Conservation (phyloP, 2,888 invertebrate species). For the Gonocerus acuteangulatus region DNA sequence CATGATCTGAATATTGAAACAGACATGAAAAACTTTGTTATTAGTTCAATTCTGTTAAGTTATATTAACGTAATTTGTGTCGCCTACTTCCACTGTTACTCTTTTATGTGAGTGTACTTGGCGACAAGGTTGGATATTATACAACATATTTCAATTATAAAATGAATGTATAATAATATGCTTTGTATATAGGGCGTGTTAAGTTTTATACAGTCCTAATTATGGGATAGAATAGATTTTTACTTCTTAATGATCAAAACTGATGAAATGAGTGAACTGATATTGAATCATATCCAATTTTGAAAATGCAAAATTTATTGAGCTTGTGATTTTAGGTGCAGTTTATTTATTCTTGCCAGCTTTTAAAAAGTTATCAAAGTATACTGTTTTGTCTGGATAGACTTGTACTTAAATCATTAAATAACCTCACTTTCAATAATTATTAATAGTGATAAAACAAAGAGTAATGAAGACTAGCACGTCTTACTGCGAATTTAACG, state of each 20-base stretch:
- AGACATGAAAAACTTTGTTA: constrained; percentile 1
- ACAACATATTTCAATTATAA: constrained; percentile 6
- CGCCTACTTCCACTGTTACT: constrained; percentile 18
- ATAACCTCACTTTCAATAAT: background rate
- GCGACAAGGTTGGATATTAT: background rate
- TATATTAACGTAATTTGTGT: constrained; percentile 20
- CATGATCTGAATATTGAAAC: constrained; percentile 11
- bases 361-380: background rate
- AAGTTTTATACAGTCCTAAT: background rate
- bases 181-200: constrained; percentile 13
- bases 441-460: background rate
- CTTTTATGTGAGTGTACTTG: background rate
- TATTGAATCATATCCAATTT: background rate
- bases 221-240: background rate
- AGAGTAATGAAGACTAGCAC: constrained; percentile 1
- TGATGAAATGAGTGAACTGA: background rate
- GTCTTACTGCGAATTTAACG: background rate
- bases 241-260: constrained; percentile 15
- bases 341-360: constrained; percentile 17
- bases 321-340: background rate
- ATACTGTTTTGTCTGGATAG: too few species aligned
- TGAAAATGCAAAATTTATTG: background rate
- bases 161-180: background rate
- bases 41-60: constrained; percentile 18
- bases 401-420: background rate